Percentiles rank a stretch among this genome's conserved stretches.
Evolutionary conservation across 2,797 vertebrate genomes (phyloP).

Genomic region (Varecia variegata): DNA sequence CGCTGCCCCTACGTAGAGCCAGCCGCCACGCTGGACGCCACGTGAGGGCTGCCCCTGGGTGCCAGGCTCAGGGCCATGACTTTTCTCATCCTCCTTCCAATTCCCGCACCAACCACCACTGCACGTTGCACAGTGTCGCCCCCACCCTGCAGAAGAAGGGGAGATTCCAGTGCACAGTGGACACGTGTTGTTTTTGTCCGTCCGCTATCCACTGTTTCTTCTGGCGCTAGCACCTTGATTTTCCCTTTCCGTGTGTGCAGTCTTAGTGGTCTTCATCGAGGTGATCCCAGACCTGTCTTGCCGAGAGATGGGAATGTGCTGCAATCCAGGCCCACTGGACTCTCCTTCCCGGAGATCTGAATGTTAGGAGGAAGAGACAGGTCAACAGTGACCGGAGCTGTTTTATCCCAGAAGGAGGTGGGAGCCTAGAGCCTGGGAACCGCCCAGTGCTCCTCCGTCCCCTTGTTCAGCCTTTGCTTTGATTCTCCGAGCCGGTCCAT

Average conservation of each 20-base stretch:
- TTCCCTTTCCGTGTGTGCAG: background rate
- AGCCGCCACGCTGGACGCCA: too few species aligned
- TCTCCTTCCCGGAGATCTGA: background rate
- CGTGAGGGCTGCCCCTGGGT: fast-evolving
- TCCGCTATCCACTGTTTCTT: background rate
- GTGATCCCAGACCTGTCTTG: background rate
- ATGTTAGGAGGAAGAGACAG: background rate
- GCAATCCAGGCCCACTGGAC: background rate
- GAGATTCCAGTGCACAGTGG: background rate
- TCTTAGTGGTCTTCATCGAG: background rate
- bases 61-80: background rate
- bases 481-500: background rate
- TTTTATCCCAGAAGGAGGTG: background rate
- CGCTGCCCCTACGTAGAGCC: background rate
- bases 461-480: too few species aligned
- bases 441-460: too few species aligned
- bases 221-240: background rate
- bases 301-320: background rate
- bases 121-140: background rate
- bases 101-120: background rate
- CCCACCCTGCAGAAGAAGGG: background rate
- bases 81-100: background rate
- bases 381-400: background rate
- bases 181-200: background rate
- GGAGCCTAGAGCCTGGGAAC: fast-evolving